Percentiles rank a stretch among this genome's conserved stretches.
phyloP scores from a whole-genome alignment of 2,797 vertebrate genomes.

The Podargus strigoides region DNA sequence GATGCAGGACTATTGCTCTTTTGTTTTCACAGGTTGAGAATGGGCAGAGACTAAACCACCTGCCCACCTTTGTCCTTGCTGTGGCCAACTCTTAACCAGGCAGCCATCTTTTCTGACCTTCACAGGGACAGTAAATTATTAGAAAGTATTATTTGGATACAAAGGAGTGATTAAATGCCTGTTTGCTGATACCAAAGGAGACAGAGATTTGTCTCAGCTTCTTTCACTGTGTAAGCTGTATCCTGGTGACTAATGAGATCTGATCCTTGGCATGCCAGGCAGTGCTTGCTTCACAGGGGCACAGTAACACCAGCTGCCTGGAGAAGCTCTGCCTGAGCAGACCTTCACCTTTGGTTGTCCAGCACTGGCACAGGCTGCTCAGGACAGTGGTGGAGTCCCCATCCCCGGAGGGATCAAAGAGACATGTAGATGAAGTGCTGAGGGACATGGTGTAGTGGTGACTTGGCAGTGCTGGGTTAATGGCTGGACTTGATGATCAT shows the following conservation, averaged over 20 bases:
- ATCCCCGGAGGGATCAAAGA: too few species aligned
- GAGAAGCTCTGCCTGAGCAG: too few species aligned
- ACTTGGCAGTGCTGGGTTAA: too few species aligned
- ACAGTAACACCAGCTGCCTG: too few species aligned
- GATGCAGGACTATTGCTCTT: not conserved
- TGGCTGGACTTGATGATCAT: too few species aligned
- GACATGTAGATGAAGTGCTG: too few species aligned
- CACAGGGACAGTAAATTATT: fast-evolving
- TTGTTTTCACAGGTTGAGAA: not conserved
- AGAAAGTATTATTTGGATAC: not conserved
- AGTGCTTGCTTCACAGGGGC: too few species aligned
- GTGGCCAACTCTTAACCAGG: not conserved
- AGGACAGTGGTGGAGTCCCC: too few species aligned
- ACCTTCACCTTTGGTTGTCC: too few species aligned
- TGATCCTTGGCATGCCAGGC: too few species aligned
- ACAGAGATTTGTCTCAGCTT: not conserved
- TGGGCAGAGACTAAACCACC: not conserved
- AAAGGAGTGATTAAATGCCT: not conserved
- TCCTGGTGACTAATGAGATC: not conserved
- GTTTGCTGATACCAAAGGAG: not conserved
- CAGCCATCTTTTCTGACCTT: not conserved
- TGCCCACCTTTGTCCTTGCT: not conserved
- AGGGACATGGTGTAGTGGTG: too few species aligned
- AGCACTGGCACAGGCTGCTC: too few species aligned
- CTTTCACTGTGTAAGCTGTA: not conserved